Conservation (phyloP, 2,113 vertebrate species). For the Stercorarius parasiticus region DNA sequence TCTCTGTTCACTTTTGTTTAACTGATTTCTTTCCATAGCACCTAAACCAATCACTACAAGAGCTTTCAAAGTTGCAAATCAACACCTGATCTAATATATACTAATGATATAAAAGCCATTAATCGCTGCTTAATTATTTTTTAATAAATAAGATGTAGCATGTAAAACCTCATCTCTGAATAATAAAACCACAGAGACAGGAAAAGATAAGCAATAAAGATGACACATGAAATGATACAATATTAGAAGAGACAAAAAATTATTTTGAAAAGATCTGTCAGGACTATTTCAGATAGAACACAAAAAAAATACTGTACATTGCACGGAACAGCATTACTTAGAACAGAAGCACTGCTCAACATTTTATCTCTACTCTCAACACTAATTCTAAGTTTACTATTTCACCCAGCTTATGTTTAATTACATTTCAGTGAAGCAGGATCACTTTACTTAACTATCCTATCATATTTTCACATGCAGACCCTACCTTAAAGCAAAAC, state of each 20-base stretch:
- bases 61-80: neutral
- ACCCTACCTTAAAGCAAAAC: neutral
- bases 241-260: neutral
- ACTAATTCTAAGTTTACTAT: neutral
- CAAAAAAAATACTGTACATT: neutral
- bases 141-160: neutral
- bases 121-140: neutral
- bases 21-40: neutral
- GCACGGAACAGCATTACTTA: neutral
- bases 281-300: conserved; percentile 29
- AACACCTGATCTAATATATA: neutral
- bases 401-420: neutral
- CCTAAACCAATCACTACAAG: neutral
- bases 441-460: neutral
- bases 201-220: conserved; percentile 20
- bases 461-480: neutral
- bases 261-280: conserved; percentile 23
- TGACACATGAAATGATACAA: neutral
- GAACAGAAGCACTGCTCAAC: neutral
- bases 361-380: neutral
- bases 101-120: neutral
- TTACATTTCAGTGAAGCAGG: neutral
- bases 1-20: conserved; percentile 21
- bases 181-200: neutral
- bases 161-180: neutral